Evolutionary conservation across 2,797 vertebrate genomes (phyloP), one percentile per base, ranked within the genome.

Genomic region (Sebastes oblongus): DNA sequence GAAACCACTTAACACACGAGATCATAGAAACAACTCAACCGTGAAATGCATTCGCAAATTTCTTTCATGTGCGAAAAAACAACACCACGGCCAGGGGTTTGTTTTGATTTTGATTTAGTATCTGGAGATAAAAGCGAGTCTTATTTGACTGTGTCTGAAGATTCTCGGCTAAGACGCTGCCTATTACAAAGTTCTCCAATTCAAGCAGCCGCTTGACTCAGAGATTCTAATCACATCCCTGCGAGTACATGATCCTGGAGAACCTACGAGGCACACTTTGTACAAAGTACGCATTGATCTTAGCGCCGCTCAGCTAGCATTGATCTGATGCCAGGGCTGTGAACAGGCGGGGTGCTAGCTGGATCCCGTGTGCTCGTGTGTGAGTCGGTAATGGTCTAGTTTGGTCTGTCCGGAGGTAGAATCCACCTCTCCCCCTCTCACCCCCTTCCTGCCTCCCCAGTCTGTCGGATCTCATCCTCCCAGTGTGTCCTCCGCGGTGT

Each of bases 391-490:
- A 90, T 73, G 75, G 78, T 84, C 50, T 59, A 30, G 83, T 81
- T 70, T 78, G 80, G 82, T 82, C 54, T 39, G 70, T 75, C 84
- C 59, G 2, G 62, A 70, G 70, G 83, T 81, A 70, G 54, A 86
- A 70, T 39, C 61, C 39, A 42, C 39, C 39, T 16, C 71, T 14
- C 60, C 55, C 65, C 8, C 55, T 58, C 12, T 5, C 5, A 5
- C 52, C 81, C 81, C 50, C 66, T 65, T 66, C 62, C 82, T 70
- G 71, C 72, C 72, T 86, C 79, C 75, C 74, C 82, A 80, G 73
- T 72, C 80, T 86, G 88, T 89, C 77, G 20, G 86, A 92, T 88
- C 62, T 72, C 78, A 88, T 90, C 83, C 81, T 89, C 84, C 85
- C 85, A 71, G 77, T 61, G 87, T 85, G 82, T 86, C 80, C 78